phyloP scores from a whole-genome alignment of 2,113 vertebrate genomes.

The Heteronetta atricapilla region DNA sequence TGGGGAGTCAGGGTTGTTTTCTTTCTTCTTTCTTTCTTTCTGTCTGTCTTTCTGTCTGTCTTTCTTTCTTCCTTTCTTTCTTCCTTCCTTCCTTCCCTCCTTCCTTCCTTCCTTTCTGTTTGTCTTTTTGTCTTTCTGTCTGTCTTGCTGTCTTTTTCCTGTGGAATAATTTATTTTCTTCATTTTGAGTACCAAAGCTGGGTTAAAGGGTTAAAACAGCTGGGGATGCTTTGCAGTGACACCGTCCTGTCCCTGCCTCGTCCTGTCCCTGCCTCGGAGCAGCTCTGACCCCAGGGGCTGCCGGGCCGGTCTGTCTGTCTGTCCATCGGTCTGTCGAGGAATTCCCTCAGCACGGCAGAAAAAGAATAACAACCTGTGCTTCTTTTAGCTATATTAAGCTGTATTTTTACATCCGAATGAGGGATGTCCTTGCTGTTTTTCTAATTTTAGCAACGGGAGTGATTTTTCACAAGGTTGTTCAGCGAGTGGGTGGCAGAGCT shows the following conservation, averaged over 20 bases:
- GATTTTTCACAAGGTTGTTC: rapidly evolving
- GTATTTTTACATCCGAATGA: not conserved
- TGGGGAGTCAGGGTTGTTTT: not conserved
- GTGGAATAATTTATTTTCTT: not conserved
- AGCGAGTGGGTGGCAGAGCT: not conserved
- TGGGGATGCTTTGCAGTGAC: not conserved
- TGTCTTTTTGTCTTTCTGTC: not conserved
- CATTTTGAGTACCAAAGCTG: not conserved
- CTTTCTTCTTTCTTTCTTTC: too few species aligned
- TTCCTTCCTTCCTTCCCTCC: too few species aligned
- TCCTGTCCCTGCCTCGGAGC: not conserved
- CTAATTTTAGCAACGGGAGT: rapidly evolving
- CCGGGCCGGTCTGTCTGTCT: rapidly evolving
- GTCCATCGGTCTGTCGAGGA: not conserved
- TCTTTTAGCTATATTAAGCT: not conserved
- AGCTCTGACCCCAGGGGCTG: not conserved
- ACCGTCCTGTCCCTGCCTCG: not conserved
- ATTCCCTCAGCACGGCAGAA: not conserved
- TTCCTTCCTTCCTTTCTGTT: too few species aligned
- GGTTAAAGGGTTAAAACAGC: not conserved
- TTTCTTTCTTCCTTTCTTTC: too few species aligned
- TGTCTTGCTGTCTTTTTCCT: too few species aligned
- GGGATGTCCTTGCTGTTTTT: not conserved
- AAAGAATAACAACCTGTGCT: not conserved
- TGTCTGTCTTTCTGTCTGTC: too few species aligned